Evolutionary conservation across 2,888 invertebrate species (phyloP), one percentile per base, ranked within the genome.

Genomic region (Odontocolon sp.): DNA sequence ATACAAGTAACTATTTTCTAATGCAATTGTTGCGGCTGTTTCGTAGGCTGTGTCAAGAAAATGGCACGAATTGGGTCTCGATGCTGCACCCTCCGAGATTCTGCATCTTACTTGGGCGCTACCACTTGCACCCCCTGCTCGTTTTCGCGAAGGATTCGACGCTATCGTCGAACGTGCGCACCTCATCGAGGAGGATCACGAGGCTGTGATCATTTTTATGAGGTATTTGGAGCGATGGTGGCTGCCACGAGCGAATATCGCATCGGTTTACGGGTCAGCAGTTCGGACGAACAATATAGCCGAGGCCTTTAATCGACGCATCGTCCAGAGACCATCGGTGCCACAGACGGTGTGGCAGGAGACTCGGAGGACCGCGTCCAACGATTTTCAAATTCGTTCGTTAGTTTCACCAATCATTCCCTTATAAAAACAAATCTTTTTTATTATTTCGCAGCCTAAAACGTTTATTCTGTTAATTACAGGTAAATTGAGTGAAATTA

Each of bases 251-350:
- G 47, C 57, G 8, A 2, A 9, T 21, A 45, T 57, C 8, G 54
- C 47, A 5, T 69, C 69, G 9, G 57, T 56, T 1, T n/a, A 36
- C n/a, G 36, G 36, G 4, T 57, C 68, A 5, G 3, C 31, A 2
- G 33, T 57, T 1, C 11, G 68, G 14, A 68, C 68, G n/a, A 68
- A 68, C 18, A 68, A 68, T 47, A 26, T 68, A 2, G 42, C 57
- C 1, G 68, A 57, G 18, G 56, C 28, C 3, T 68, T 68, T 33
- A 68, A 56, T 28, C 28, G 68, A 2, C 42, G 45, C 2, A 23
- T 68, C 2, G 57, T 57, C 5, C 9, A n/a, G n/a, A n/a, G n/a
- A n/a, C n/a, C n/a, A n/a, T n/a, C n/a, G n/a, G n/a, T n/a, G n/a
- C n/a, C n/a, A n/a, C n/a, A n/a, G n/a, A n/a, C n/a, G n/a, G n/a